Conservation (phyloP, 2,797 vertebrate genomes). For the Heterohyrax brucei region DNA sequence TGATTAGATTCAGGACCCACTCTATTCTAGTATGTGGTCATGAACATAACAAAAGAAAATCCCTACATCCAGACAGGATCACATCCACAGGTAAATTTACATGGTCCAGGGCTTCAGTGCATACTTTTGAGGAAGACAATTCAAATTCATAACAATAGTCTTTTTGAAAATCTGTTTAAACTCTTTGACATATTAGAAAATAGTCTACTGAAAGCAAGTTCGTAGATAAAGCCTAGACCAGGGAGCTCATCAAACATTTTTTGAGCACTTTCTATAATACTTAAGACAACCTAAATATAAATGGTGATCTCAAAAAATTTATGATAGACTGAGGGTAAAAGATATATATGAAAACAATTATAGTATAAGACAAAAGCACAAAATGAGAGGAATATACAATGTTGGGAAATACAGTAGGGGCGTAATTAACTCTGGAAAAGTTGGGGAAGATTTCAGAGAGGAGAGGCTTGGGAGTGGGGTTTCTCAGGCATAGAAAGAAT, state of each 20-base stretch:
- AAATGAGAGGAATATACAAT: background rate
- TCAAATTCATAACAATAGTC: no score
- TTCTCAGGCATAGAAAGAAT: background rate
- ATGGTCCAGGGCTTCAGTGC: no score
- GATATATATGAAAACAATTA: background rate
- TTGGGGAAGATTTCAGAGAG: background rate
- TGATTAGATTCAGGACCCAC: no score
- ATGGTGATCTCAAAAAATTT: background rate
- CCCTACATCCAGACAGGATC: no score
- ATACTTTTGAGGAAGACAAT: no score
- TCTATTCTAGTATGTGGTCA: no score
- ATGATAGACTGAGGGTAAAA: background rate
- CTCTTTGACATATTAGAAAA: constrained; percentile 7
- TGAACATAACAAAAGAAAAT: no score
- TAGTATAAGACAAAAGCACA: background rate
- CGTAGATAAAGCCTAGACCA: background rate
- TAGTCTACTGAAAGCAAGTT: background rate
- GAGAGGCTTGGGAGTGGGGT: background rate
- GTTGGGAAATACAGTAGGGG: background rate
- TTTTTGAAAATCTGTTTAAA: background rate
- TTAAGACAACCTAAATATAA: background rate
- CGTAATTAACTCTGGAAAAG: background rate
- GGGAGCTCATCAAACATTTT: background rate
- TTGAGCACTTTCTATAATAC: background rate
- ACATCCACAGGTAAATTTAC: no score